phyloP scores from a whole-genome alignment of 1,140 invertebrate genomes.

The Caerostris extrusa region DNA sequence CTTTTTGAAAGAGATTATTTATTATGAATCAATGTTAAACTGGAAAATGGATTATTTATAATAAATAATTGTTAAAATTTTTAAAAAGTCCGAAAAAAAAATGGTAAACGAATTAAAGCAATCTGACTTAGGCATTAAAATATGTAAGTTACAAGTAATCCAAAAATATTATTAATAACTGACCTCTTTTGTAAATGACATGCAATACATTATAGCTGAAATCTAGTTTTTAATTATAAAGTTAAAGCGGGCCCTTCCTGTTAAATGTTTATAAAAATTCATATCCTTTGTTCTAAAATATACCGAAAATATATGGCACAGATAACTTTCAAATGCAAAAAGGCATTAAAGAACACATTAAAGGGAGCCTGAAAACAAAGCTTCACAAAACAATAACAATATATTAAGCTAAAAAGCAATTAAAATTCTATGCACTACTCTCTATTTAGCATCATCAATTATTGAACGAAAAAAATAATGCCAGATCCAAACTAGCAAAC shows the following conservation, averaged over 20 bases:
- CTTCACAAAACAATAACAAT: not conserved
- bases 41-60: no score
- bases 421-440: not conserved
- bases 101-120: no score
- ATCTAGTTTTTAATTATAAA: not conserved
- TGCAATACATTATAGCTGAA: not conserved
- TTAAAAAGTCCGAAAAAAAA: no score
- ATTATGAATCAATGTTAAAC: no score
- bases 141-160: not conserved
- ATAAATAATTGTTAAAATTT: no score
- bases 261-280: not conserved
- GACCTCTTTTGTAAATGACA: not conserved
- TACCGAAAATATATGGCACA: not conserved
- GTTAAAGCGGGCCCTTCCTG: not conserved
- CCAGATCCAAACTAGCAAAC: no score
- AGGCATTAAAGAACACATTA: not conserved
- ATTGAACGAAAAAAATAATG: not conserved
- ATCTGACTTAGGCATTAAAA: not conserved
- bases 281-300: not conserved
- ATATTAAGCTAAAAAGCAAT: not conserved
- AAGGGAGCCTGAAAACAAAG: not conserved
- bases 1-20: no score
- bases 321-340: not conserved
- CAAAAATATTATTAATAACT: not conserved
- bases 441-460: not conserved